phyloP scores from a whole-genome alignment of 1,140 invertebrate species.

The Fopius arisanus region DNA sequence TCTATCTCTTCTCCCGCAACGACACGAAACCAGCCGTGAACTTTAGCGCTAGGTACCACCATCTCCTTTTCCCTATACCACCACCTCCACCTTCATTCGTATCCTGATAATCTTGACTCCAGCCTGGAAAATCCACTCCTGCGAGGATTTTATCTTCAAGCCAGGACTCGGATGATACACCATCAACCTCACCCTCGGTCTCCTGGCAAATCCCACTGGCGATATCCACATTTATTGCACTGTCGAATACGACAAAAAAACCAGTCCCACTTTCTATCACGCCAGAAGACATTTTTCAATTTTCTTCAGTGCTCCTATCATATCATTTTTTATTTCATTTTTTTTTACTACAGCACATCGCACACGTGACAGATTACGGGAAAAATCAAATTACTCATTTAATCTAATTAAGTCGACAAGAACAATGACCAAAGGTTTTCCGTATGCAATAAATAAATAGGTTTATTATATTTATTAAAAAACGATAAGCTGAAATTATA shows the following conservation, averaged over 20 bases:
- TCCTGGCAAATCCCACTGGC: slow-evolving; percentile 6
- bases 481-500: too few species aligned
- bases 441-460: too few species aligned
- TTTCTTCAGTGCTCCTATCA: neutral
- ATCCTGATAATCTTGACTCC: slow-evolving; percentile 28
- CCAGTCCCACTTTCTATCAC: neutral
- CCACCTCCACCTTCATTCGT: neutral
- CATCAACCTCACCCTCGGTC: neutral
- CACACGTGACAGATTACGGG: too few species aligned
- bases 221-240: slow-evolving; percentile 28
- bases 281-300: neutral
- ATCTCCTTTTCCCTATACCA: slow-evolving; percentile 8
- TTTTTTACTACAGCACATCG: too few species aligned
- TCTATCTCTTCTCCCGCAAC: slow-evolving; percentile 31
- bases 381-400: too few species aligned
- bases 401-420: too few species aligned
- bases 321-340: neutral
- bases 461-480: too few species aligned
- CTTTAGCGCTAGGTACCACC: slow-evolving; percentile 33
- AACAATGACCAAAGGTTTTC: too few species aligned
- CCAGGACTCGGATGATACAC: neutral
- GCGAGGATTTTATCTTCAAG: slow-evolving; percentile 19
- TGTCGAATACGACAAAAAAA: slow-evolving; percentile 14
- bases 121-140: slow-evolving; percentile 27
- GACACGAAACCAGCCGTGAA: slow-evolving; percentile 40